Evolutionary conservation across 2,113 vertebrate species (phyloP).

Genomic region (Campylomormyrus tamandua): DNA sequence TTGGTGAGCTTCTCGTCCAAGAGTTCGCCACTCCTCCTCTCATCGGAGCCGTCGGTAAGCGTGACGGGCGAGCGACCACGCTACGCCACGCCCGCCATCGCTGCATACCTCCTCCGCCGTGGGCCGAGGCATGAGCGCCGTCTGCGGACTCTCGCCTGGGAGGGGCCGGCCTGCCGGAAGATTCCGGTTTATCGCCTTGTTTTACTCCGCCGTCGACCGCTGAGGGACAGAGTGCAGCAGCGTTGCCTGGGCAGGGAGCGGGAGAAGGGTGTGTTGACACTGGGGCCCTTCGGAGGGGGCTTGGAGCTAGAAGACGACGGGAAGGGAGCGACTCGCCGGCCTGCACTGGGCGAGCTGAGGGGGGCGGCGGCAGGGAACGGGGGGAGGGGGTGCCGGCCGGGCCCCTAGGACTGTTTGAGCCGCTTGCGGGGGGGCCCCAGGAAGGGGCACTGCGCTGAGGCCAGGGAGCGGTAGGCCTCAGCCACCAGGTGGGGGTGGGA

Average conservation of each 20-base stretch:
- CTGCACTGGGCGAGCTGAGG: neutral
- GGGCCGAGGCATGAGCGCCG: neutral
- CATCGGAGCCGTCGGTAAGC: neutral
- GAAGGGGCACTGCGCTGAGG: slow-evolving; percentile 79
- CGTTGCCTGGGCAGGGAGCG: neutral
- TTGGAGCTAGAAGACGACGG: neutral
- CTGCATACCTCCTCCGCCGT: neutral
- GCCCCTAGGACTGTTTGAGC: slow-evolving; percentile 84
- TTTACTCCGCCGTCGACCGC: neutral
- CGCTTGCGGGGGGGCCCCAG: slow-evolving; percentile 80
- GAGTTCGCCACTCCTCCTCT: neutral
- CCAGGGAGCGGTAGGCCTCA: slow-evolving; percentile 77
- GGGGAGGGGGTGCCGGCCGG: neutral
- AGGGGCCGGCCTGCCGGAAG: neutral
- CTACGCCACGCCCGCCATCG: neutral
- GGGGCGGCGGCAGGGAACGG: slow-evolving; percentile 7
- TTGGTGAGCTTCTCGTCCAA: neutral
- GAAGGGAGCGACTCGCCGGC: slow-evolving; percentile 3
- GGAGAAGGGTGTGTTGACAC: neutral
- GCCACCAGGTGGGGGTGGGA: slow-evolving; percentile 81
- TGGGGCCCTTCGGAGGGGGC: neutral
- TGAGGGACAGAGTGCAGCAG: neutral
- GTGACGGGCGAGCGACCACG: neutral
- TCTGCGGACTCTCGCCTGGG: neutral
- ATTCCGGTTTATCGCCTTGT: neutral